These are phyloP conservation scores for Anthopleura xanthogrammica DNA, from an alignment of 92 coral and sea anemone species.

Conservation along the genomic window DNA sequence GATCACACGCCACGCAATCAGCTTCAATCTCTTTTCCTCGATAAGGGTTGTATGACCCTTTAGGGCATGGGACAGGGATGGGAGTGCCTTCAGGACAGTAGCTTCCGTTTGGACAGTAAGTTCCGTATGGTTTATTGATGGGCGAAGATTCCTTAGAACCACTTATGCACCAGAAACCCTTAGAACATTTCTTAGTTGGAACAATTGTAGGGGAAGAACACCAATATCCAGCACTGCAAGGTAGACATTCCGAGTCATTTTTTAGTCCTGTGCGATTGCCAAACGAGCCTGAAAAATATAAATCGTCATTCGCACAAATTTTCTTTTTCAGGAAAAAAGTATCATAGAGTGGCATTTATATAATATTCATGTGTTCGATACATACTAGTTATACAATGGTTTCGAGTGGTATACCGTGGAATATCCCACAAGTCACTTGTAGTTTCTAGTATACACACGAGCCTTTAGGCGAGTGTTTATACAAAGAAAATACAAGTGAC, in stretches of 20 bases:
- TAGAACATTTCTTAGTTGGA: constrained; percentile 70
- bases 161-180: constrained; percentile 91
- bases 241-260: constrained; percentile 69
- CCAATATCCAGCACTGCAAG: constrained; percentile 86
- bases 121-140: constrained; percentile 61
- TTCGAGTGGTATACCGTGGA: no score
- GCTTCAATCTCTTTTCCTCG: constrained; percentile 62
- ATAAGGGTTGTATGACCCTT: constrained; percentile 89
- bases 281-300: constrained; percentile 71
- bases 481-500: no score
- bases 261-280: constrained; percentile 73
- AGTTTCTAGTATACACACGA: no score
- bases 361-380: background rate
- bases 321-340: no score
- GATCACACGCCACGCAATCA: constrained; percentile 90
- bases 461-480: no score
- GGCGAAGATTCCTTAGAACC: constrained; percentile 80
- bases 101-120: constrained; percentile 96
- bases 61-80: constrained; percentile 76
- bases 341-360: no score
- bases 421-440: no score
- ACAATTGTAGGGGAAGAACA: constrained; percentile 57
- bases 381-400: no score
- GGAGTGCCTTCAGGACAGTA: constrained; percentile 96
- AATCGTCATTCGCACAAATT: background rate